Percentiles rank a stretch among this genome's conserved stretches.
phyloP scores from a whole-genome alignment of 1,140 invertebrate genomes.

The Doryteuthis pealeii region DNA sequence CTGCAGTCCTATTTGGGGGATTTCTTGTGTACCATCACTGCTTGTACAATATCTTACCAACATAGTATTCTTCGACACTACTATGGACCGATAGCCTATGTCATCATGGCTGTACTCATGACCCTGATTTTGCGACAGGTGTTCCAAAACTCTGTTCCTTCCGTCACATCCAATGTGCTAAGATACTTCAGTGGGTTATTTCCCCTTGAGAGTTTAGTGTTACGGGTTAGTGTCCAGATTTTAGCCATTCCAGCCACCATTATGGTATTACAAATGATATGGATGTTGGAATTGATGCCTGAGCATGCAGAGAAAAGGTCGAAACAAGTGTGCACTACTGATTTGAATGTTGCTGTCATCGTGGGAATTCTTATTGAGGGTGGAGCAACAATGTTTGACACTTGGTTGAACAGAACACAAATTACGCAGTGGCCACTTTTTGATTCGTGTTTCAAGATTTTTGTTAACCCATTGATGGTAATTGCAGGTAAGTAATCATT shows the following conservation, averaged over 20 bases:
- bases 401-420: not conserved
- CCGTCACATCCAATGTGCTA: not conserved
- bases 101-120: not conserved
- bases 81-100: not conserved
- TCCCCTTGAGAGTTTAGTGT: not conserved
- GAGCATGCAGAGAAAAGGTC: not conserved
- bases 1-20: not conserved
- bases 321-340: not conserved
- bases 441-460: not conserved
- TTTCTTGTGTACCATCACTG: not conserved
- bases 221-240: not conserved
- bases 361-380: not conserved
- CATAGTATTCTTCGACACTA: not conserved
- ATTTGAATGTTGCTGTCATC: not conserved
- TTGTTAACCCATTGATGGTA: not conserved
- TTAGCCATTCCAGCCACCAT: not conserved
- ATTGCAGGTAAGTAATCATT: not conserved
- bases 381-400: not conserved
- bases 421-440: not conserved
- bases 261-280: not conserved
- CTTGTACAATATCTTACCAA: conserved; percentile 1
- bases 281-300: not conserved
- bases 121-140: not conserved
- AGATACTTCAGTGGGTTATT: not conserved
- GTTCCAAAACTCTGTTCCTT: not conserved